A percentile compares a stretch with the other conserved stretches of the same genome.
phyloP scores from a whole-genome alignment of 35 echinoderm and acorn worm genomes.

The Ophiothrix spiculata region DNA sequence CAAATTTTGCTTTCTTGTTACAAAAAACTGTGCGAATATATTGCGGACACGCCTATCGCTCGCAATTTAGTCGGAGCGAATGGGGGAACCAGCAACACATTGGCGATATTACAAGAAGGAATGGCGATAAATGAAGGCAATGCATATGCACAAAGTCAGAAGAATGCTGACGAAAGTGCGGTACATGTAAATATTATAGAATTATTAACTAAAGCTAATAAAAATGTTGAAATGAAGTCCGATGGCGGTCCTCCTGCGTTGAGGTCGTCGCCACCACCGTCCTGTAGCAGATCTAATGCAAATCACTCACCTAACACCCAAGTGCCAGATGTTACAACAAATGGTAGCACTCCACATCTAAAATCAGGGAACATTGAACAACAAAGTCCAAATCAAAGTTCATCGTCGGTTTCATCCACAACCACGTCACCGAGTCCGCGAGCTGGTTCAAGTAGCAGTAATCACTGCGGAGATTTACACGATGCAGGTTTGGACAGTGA shows the following conservation, averaged over 20 bases:
- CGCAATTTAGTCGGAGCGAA: constrained; percentile 74
- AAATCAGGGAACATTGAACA: background rate
- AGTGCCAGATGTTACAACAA: background rate
- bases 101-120: constrained; percentile 86
- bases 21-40: constrained; percentile 94
- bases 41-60: constrained; percentile 95
- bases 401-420: background rate
- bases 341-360: background rate
- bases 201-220: constrained; percentile 41
- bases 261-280: background rate
- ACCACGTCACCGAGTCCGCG: background rate
- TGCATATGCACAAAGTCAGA: constrained; percentile 33
- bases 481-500: background rate
- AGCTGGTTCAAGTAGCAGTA: background rate
- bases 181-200: constrained; percentile 56
- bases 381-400: background rate
- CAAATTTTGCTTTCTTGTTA: constrained; percentile 89
- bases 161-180: background rate
- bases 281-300: background rate
- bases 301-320: background rate
- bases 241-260: background rate
- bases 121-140: constrained; percentile 76
- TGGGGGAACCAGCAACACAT: constrained; percentile 76
- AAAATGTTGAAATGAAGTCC: background rate
- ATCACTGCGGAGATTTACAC: background rate